Percentiles rank a stretch among this genome's conserved stretches.
Evolutionary conservation across 2,797 vertebrate genomes (phyloP).

Genomic region (Emydoidea blandingii): DNA sequence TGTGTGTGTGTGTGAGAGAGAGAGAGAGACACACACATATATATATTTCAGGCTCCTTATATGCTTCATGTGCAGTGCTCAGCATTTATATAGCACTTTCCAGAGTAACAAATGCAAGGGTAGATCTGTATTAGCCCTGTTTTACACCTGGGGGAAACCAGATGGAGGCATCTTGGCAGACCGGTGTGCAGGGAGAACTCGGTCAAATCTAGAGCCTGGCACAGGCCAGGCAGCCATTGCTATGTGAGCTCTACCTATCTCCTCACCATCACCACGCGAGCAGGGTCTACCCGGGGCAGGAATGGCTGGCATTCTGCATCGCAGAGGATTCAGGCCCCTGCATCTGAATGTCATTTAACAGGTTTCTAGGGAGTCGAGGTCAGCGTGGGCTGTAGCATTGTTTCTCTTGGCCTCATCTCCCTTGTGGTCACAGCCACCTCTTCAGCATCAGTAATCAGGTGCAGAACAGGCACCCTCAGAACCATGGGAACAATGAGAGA

Average conservation of each 20-base stretch:
- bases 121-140: background rate
- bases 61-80: rapidly evolving
- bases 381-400: constrained; percentile 18
- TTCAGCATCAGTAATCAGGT: constrained; percentile 9
- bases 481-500: background rate
- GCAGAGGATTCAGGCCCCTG: background rate
- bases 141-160: background rate
- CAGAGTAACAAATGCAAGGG: background rate
- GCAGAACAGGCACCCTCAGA: constrained; percentile 2
- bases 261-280: background rate
- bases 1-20: too few relatives aligned
- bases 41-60: background rate
- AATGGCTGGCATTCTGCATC: background rate
- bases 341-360: rapidly evolving
- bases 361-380: constrained; percentile 5
- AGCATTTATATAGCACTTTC: rapidly evolving
- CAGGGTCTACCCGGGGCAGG: background rate
- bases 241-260: background rate
- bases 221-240: background rate
- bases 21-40: too few relatives aligned
- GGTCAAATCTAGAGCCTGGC: background rate
- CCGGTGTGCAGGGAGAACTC: background rate
- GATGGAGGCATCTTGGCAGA: background rate
- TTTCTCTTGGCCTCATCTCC: background rate
- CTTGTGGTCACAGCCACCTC: background rate